Percentiles rank a stretch among this genome's conserved stretches.
phyloP scores from a whole-genome alignment of 2,113 vertebrate genomes.

The Cyrtonyx montezumae region DNA sequence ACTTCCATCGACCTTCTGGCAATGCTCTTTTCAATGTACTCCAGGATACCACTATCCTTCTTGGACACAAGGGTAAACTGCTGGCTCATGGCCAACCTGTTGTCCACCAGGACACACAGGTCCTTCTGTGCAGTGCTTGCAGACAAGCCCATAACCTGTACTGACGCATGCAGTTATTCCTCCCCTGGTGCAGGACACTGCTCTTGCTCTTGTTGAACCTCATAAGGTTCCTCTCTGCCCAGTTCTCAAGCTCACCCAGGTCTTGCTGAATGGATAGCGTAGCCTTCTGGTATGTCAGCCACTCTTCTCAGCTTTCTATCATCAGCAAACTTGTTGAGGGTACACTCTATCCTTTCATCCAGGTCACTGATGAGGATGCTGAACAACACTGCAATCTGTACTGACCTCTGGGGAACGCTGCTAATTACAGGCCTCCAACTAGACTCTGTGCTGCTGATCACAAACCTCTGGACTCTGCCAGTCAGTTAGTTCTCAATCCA shows the following conservation, averaged over 20 bases:
- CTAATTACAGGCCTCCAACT: no score
- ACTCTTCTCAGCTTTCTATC: no score
- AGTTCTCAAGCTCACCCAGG: background rate
- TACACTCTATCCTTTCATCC: no score
- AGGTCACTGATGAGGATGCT: no score
- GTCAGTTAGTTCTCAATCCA: background rate
- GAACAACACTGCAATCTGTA: no score
- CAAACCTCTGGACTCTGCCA: background rate
- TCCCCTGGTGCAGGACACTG: background rate
- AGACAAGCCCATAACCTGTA: background rate
- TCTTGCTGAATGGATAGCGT: background rate
- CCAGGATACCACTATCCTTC: background rate
- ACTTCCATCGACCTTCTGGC: background rate
- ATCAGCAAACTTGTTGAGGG: no score
- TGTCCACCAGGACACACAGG: background rate
- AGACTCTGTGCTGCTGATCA: no score
- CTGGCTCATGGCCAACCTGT: background rate
- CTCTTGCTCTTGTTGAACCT: background rate
- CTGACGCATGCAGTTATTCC: background rate
- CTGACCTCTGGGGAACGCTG: no score
- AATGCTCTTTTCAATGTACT: background rate
- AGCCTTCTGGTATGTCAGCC: background rate
- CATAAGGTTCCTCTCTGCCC: background rate
- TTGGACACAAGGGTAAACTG: background rate
- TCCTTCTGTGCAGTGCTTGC: background rate